phyloP scores from a whole-genome alignment of 2,113 vertebrate species.

The Lutjanus erythropterus region DNA sequence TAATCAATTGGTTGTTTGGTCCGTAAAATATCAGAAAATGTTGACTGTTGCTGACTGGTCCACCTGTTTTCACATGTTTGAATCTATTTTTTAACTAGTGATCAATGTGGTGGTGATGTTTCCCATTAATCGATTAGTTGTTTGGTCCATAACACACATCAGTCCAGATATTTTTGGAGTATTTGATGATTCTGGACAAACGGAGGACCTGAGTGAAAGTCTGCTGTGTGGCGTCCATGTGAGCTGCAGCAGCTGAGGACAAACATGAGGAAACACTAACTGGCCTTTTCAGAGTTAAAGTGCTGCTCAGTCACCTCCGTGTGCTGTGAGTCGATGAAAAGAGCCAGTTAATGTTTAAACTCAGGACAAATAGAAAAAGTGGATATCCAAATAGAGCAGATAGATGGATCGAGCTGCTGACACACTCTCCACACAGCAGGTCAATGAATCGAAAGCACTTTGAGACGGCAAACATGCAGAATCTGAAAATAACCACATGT shows the following conservation, averaged over 20 bases:
- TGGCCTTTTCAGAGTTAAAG: slow-evolving; percentile 35
- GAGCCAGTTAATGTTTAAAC: slow-evolving; percentile 77
- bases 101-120: too few species aligned
- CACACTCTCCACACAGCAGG: slow-evolving; percentile 57
- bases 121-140: too few species aligned
- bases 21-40: too few species aligned
- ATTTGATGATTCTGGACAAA: too few species aligned
- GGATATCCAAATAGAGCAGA: slow-evolving; percentile 69
- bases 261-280: slow-evolving; percentile 10
- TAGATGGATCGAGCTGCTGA: slow-evolving; percentile 31
- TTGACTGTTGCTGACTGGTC: too few species aligned
- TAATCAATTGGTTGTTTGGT: too few species aligned
- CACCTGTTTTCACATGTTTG: too few species aligned
- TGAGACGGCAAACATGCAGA: slow-evolving; percentile 56
- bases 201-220: neutral
- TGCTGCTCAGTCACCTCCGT: slow-evolving; percentile 35
- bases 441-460: slow-evolving; percentile 54
- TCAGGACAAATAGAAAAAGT: slow-evolving; percentile 69
- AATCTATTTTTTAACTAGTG: too few species aligned
- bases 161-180: too few species aligned
- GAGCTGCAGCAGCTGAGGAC: slow-evolving; percentile 5
- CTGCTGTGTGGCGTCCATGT: neutral
- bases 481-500: slow-evolving; percentile 47
- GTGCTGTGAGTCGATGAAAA: slow-evolving; percentile 58
- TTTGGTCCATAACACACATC: too few species aligned